Percentiles rank a stretch among this genome's conserved stretches.
phyloP scores from a whole-genome alignment of 2,797 vertebrate genomes.

The Paedocypris micromegethes region DNA sequence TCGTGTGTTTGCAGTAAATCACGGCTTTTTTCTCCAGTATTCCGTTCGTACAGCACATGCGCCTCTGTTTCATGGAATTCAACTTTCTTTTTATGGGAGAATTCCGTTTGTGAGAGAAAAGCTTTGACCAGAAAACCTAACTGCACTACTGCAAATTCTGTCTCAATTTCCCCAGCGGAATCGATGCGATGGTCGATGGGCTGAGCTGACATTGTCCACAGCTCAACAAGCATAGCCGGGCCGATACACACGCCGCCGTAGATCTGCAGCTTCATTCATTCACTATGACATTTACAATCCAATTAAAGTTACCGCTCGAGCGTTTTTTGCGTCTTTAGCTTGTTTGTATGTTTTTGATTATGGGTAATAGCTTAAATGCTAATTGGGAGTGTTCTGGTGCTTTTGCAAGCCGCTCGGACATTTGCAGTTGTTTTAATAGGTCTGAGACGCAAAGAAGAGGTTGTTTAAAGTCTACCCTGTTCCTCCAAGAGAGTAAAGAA shows the following conservation, averaged over 20 bases:
- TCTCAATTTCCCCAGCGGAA: constrained; percentile 67
- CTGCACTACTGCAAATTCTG: constrained; percentile 66
- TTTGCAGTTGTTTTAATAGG: constrained; percentile 3
- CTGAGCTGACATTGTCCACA: constrained; percentile 72
- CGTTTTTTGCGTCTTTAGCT: constrained; percentile 5
- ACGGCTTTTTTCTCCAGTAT: no score
- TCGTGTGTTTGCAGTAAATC: no score
- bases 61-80: no score
- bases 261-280: constrained; percentile 45
- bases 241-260: constrained; percentile 45
- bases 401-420: neutral
- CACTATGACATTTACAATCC: constrained; percentile 36
- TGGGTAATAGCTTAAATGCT: constrained; percentile 2
- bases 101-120: constrained; percentile 17
- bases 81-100: neutral
- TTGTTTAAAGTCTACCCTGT: no score
- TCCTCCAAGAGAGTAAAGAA: no score
- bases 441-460: neutral
- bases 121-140: constrained; percentile 71
- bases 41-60: no score
- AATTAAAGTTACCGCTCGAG: constrained; percentile 31
- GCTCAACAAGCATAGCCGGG: constrained; percentile 66
- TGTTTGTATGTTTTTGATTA: constrained; percentile 7
- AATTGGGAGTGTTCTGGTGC: neutral
- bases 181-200: constrained; percentile 75